Evolutionary conservation across 1,140 invertebrate genomes (phyloP), one percentile per base, ranked within the genome.

Genomic region (Ganaspis sp.): DNA sequence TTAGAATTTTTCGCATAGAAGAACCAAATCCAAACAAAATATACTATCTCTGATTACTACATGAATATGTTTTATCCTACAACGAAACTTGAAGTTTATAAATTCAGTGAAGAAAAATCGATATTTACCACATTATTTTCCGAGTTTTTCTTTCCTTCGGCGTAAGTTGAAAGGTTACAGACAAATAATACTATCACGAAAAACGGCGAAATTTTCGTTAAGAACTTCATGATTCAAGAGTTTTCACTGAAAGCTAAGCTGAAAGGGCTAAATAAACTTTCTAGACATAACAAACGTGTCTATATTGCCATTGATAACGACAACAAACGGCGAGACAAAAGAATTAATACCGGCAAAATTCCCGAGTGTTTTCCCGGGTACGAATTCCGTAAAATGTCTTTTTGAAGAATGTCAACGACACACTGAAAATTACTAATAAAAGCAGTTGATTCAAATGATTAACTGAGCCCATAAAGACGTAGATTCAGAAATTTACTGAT

Each of bases 341-440:
- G 21, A 49, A 34, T 34, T 34, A 49, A 49, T 49, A n/a, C 58
- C 58, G 58, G 58, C 23, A 34, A 29, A 64, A 29, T 64, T 64
- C 23, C 12, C 5, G 23, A n/a, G 15, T 12, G 58, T 64, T 64
- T 64, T n/a, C 12, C 23, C 58, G 23, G 23, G 21, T 26, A 58
- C 2, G 15, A 64, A 15, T 23, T 26, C 15, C 58, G 17, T 17
- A 49, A 26, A 64, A 15, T 34, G 29, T 0, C 23, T 64, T 21
- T 23, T 12, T 15, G 3, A 49, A n/a, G 15, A n/a, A 29, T 64
- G 1, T 8, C 9, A 12, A 64, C 15, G 8, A 54, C 19, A 23
- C 19, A 9, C 23, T n/a, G 9, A 64, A n/a, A 29, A 29, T 12
- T 4, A 26, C 9, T n/a, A 19, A n/a, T 15, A 29, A n/a, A 26